These are phyloP conservation scores for Mesembrinibis cayennensis DNA, from an alignment of 2,113 vertebrate genomes.

Conservation along the genomic window DNA sequence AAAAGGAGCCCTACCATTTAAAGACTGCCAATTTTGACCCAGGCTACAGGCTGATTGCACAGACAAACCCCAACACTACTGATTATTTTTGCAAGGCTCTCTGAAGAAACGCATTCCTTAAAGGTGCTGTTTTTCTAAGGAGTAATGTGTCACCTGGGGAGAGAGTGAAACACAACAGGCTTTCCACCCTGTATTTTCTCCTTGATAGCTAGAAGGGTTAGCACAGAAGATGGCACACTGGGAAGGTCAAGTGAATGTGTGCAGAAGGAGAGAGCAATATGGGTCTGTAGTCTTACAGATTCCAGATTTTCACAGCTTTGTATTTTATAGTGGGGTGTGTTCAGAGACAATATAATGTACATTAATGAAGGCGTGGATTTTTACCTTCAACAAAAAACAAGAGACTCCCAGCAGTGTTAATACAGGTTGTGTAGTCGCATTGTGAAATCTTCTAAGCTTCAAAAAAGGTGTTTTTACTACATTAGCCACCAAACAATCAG, in stretches of 20 bases:
- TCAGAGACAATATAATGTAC: not conserved
- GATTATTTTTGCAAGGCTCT: not conserved
- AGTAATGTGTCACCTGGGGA: not conserved
- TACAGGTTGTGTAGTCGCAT: accelerated
- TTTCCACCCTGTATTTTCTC: not conserved
- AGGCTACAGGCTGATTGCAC: not conserved
- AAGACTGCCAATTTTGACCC: not conserved
- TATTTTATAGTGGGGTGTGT: not conserved
- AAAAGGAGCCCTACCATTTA: not conserved
- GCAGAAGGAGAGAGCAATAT: not conserved
- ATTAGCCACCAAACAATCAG: not conserved
- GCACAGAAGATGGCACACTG: not conserved
- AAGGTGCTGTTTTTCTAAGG: not conserved
- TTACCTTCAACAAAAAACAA: not conserved
- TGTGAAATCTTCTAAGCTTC: not conserved
- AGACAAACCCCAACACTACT: not conserved
- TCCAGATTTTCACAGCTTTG: not conserved
- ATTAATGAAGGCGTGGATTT: not conserved
- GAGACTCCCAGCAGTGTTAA: not conserved
- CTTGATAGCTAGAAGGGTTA: not conserved
- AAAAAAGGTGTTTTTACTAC: not conserved
- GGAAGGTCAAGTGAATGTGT: not conserved
- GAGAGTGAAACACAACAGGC: not conserved
- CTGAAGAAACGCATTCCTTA: not conserved
- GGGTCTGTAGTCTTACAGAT: not conserved